These are phyloP conservation scores for Lycocorax pyrrhopterus DNA, from an alignment of 2,113 vertebrate genomes.

Conservation along the genomic window DNA sequence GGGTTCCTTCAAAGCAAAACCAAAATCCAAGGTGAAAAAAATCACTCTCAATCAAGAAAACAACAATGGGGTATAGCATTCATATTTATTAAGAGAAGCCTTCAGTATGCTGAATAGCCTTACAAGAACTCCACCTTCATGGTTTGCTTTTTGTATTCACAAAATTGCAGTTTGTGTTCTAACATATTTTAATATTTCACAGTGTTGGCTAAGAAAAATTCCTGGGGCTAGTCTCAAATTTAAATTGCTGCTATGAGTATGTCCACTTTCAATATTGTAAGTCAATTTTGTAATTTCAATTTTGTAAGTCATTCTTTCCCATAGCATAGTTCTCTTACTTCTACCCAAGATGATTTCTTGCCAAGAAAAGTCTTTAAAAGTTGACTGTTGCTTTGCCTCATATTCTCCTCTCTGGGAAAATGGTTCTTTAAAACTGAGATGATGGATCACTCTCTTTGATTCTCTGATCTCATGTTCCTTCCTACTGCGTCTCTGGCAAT, in stretches of 20 bases:
- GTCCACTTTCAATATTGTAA: background rate
- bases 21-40: background rate
- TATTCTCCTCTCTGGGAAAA: background rate
- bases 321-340: background rate
- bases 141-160: background rate
- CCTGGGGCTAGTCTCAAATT: background rate
- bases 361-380: background rate
- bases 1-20: background rate
- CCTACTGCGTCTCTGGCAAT: background rate
- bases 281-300: background rate
- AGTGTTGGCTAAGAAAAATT: background rate
- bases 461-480: background rate
- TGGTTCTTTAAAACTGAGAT: background rate
- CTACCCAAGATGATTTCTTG: background rate
- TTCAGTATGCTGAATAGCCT: background rate
- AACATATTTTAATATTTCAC: background rate
- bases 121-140: background rate
- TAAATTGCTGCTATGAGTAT: background rate
- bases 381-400: background rate
- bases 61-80: background rate
- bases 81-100: background rate
- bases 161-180: background rate
- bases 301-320: background rate
- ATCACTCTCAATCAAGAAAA: background rate
- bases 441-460: background rate